Percentiles rank a stretch among this genome's conserved stretches.
phyloP scores from a whole-genome alignment of 2,113 vertebrate species.

The Felis catus region F.catus_Fca126_mat1.0 CM031416.1:113437501-113438000 shows the following conservation, averaged over 20 bases:
- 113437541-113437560: slow-evolving; percentile 65
- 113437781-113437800: neutral
- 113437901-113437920: too few relatives aligned
- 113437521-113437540: slow-evolving; percentile 71
- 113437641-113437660: slow-evolving; percentile 67
- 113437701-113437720: slow-evolving; percentile 64
- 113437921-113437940: too few relatives aligned
- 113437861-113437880: slow-evolving; percentile 43
- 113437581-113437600: slow-evolving; percentile 70
- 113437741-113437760: slow-evolving; percentile 15
- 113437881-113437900: slow-evolving; percentile 28
- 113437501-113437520: slow-evolving; percentile 78
- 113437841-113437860: slow-evolving; percentile 38
- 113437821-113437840: slow-evolving; percentile 62
- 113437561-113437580: slow-evolving; percentile 78
- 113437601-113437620: slow-evolving; percentile 46
- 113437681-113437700: slow-evolving; percentile 36
- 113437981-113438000: too few relatives aligned
- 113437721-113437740: slow-evolving; percentile 75
- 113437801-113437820: slow-evolving; percentile 46
- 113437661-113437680: slow-evolving; percentile 60
- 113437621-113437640: slow-evolving; percentile 65
- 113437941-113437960: too few relatives aligned
- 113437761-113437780: slow-evolving; percentile 54
- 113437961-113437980: too few relatives aligned